Evolutionary conservation across 1,140 invertebrate species (phyloP).

Genomic region (Sipha flava): DNA sequence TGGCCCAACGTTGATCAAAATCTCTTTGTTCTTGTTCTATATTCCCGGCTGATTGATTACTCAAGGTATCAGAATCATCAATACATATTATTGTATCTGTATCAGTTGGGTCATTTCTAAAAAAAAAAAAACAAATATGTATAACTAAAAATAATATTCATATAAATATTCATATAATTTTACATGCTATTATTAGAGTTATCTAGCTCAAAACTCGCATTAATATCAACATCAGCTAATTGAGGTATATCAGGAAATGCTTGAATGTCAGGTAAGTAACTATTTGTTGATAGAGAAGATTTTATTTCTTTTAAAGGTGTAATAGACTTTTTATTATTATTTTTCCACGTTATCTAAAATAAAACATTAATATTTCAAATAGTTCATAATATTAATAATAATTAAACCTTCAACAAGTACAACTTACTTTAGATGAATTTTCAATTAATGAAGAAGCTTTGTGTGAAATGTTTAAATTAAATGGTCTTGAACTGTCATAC

Average conservation of each 20-base stretch:
- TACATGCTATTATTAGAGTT: slow-evolving; percentile 11
- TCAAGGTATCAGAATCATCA: slow-evolving; percentile 7
- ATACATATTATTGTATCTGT: neutral
- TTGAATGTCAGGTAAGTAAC: neutral
- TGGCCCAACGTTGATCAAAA: slow-evolving; percentile 22
- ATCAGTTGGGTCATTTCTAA: slow-evolving; percentile 4
- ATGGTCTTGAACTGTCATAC: neutral
- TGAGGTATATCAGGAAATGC: slow-evolving; percentile 18
- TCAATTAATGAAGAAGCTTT: neutral
- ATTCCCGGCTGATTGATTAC: neutral
- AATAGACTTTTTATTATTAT: neutral
- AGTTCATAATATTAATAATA: neutral
- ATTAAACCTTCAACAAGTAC: neutral
- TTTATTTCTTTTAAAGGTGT: neutral
- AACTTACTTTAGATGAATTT: neutral
- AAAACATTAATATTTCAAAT: neutral
- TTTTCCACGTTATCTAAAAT: slow-evolving; percentile 5
- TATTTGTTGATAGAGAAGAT: neutral
- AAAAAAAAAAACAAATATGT: neutral
- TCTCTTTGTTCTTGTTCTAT: neutral
- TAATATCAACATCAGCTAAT: slow-evolving; percentile 18
- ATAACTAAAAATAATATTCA: neutral
- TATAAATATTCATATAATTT: neutral
- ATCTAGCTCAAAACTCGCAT: slow-evolving; percentile 13
- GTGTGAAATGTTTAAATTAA: neutral